phyloP scores from a whole-genome alignment of 2,113 vertebrate genomes.

The Varanus komodoensis region DNA sequence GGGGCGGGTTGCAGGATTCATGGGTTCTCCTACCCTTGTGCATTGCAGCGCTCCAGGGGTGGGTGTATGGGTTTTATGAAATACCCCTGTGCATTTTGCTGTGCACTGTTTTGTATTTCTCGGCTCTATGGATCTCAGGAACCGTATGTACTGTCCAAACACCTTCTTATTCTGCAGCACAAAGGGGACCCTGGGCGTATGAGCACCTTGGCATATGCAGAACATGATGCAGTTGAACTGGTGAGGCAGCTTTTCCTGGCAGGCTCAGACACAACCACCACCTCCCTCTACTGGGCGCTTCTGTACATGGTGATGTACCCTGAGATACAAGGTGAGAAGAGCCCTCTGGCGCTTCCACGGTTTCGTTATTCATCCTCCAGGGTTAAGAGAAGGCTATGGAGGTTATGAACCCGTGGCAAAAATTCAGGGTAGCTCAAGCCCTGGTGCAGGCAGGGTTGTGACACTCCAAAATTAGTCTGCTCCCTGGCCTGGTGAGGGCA shows the following conservation, averaged over 20 bases:
- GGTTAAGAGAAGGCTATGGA: background rate
- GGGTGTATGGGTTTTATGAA: background rate
- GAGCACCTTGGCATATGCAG: constrained; percentile 31
- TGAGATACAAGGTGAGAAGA: constrained; percentile 50
- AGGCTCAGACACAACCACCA: constrained; percentile 53
- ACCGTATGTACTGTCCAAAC: background rate
- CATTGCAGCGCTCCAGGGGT: no score
- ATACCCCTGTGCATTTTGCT: background rate
- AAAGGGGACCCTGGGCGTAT: background rate
- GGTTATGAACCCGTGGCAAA: background rate
- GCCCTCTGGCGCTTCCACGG: fast-evolving
- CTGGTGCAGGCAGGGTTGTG: no score
- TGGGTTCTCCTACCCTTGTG: no score
- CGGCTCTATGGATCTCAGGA: background rate
- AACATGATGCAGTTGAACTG: constrained; percentile 52
- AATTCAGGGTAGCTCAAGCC: background rate
- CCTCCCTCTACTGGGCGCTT: constrained; percentile 59
- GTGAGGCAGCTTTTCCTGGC: constrained; percentile 56
- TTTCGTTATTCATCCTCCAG: background rate
- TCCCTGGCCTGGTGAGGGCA: no score
- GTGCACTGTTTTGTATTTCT: background rate
- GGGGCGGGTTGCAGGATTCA: no score
- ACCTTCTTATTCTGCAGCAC: constrained; percentile 44
- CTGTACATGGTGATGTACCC: constrained; percentile 52
- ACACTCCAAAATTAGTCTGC: background rate